Evolutionary conservation across 2,888 invertebrate species (phyloP).

Genomic region (Caenorhabditis panamensis): DNA sequence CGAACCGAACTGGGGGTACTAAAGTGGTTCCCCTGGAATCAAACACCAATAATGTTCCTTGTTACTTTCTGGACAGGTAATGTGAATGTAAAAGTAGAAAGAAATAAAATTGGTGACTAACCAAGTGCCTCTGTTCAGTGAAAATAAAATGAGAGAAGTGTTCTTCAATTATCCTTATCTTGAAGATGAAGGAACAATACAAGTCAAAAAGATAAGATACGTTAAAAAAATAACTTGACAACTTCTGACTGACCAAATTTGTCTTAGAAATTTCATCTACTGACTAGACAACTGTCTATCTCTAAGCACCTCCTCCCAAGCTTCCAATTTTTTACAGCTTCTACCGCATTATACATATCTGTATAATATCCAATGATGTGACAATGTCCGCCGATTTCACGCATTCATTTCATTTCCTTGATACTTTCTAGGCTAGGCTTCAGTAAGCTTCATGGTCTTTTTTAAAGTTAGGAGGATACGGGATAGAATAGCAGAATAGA

Average conservation of each 20-base stretch:
- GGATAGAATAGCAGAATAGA: constrained; percentile 32
- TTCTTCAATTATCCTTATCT: not conserved
- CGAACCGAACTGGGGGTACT: constrained; percentile 7
- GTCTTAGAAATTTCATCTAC: constrained; percentile 19
- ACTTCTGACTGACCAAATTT: constrained; percentile 15
- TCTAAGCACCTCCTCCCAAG: constrained; percentile 16
- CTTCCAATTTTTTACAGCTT: constrained; percentile 11
- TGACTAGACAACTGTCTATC: constrained; percentile 5
- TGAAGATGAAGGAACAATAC: constrained; percentile 4
- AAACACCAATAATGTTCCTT: not conserved
- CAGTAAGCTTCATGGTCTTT: constrained; percentile 30
- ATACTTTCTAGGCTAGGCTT: constrained; percentile 46
- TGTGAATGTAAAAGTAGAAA: too few relatives aligned
- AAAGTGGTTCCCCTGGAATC: constrained; percentile 20
- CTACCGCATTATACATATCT: constrained; percentile 22
- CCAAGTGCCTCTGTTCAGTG: not conserved
- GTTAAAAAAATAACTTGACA: too few relatives aligned
- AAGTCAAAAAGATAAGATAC: constrained; percentile 23
- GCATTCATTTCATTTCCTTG: constrained; percentile 17
- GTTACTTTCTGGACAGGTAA: not conserved
- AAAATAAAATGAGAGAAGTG: not conserved
- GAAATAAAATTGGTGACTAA: not conserved
- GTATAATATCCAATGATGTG: constrained; percentile 17
- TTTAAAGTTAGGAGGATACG: not conserved
- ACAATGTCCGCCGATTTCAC: constrained; percentile 32